These are phyloP conservation scores for Drosophila kokeensis DNA, from an alignment of 2,888 invertebrate genomes.

Conservation along the genomic window DNA sequence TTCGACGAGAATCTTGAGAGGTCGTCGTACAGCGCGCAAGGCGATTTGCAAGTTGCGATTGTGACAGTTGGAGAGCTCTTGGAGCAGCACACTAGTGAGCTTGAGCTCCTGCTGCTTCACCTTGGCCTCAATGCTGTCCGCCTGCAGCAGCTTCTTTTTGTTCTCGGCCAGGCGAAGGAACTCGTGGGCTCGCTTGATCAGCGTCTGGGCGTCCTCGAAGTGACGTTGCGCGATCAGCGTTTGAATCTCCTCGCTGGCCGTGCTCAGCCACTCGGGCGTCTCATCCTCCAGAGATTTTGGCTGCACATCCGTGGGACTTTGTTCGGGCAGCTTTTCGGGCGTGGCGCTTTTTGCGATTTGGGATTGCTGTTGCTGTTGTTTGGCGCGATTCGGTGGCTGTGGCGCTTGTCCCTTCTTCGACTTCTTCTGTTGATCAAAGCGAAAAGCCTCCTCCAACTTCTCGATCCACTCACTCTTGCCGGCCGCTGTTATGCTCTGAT, in stretches of 20 bases:
- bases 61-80: constrained; percentile 94
- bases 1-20: constrained; percentile 90
- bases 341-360: constrained; percentile 44
- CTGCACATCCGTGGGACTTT: constrained; percentile 70
- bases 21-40: constrained; percentile 92
- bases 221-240: constrained; percentile 97
- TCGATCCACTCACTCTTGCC: constrained; percentile 96
- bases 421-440: constrained; percentile 87
- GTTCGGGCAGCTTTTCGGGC: constrained; percentile 52
- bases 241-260: constrained; percentile 97
- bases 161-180: constrained; percentile 84
- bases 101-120: constrained; percentile 90
- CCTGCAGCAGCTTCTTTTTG: constrained; percentile 76
- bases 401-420: constrained; percentile 86
- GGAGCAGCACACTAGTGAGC: constrained; percentile 94
- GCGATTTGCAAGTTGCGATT: constrained; percentile 96
- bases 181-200: constrained; percentile 89
- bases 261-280: constrained; percentile 94
- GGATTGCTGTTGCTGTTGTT: constrained; percentile 46
- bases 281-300: constrained; percentile 77
- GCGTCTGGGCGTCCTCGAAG: constrained; percentile 95
- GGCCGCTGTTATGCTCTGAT: constrained; percentile 93
- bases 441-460: constrained; percentile 95
- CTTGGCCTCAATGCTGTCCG: constrained; percentile 83
- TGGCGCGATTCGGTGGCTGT: constrained; percentile 80